phyloP scores from a whole-genome alignment of 2,797 vertebrate species.

The Brotula barbata region DNA sequence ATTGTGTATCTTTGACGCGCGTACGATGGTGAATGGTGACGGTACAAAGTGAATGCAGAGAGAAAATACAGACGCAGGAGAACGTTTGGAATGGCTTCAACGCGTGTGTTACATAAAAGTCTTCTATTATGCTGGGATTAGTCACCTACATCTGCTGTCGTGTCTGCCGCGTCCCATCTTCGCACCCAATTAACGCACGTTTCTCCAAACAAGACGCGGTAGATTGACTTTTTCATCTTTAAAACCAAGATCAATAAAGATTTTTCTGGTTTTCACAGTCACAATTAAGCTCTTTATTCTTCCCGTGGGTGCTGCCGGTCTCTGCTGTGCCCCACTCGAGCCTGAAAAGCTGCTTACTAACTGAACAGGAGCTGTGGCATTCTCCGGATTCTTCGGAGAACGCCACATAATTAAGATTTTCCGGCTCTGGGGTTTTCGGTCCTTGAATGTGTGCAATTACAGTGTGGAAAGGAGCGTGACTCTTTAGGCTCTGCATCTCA shows the following conservation, averaged over 20 bases:
- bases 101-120: too few species aligned
- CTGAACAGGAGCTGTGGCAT: background rate
- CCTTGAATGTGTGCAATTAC: constrained; percentile 17
- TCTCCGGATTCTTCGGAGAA: background rate
- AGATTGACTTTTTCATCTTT: background rate
- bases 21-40: constrained; percentile 3
- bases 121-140: constrained; percentile 16
- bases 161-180: background rate
- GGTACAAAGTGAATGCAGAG: background rate
- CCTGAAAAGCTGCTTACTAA: constrained; percentile 16
- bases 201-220: background rate
- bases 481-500: background rate
- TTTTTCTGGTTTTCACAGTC: too few species aligned
- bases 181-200: background rate
- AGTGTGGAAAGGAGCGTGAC: background rate
- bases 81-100: too few species aligned
- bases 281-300: too few species aligned
- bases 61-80: too few species aligned
- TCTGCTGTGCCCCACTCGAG: background rate
- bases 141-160: background rate
- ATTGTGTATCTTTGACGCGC: constrained; percentile 5
- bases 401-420: background rate
- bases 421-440: background rate
- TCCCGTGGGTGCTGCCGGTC: background rate
- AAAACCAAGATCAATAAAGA: background rate